These are phyloP conservation scores for Macaca nemestrina DNA, from an alignment of 2,113 vertebrate species.

Conservation along the genomic window DNA sequence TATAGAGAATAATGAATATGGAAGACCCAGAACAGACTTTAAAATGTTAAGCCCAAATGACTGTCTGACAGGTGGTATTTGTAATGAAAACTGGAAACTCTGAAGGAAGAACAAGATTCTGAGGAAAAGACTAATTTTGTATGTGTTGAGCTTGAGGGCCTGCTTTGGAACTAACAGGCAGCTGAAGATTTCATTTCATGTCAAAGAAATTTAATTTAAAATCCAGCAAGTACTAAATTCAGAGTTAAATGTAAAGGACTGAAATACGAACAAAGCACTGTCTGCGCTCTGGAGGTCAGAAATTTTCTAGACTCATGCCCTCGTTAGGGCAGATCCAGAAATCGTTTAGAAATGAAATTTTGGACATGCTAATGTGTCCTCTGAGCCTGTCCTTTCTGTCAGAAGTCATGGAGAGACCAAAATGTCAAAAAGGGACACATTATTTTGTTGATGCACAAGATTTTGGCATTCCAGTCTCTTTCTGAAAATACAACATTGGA, in stretches of 20 bases:
- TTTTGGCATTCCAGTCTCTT: background rate
- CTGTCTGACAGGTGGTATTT: background rate
- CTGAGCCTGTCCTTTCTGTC: background rate
- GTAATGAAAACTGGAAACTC: background rate
- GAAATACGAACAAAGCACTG: background rate
- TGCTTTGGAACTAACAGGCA: background rate
- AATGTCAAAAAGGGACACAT: background rate
- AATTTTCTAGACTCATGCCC: background rate
- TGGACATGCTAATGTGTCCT: background rate
- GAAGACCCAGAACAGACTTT: background rate
- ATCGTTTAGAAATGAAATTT: background rate
- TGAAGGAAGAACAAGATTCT: background rate
- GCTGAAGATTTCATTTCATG: background rate
- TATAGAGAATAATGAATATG: background rate
- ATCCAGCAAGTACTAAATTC: background rate
- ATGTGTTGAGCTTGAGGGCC: background rate
- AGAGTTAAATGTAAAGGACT: background rate
- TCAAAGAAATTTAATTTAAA: slow-evolving; percentile 38
- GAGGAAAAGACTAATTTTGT: background rate
- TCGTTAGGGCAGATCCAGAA: background rate
- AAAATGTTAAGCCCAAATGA: background rate
- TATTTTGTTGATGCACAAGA: background rate
- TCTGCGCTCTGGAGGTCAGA: background rate
- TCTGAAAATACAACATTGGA: background rate
- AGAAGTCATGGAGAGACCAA: background rate